These are phyloP conservation scores for Typhlomys cinereus DNA, from an alignment of 2,113 vertebrate genomes.

Conservation along the genomic window DNA sequence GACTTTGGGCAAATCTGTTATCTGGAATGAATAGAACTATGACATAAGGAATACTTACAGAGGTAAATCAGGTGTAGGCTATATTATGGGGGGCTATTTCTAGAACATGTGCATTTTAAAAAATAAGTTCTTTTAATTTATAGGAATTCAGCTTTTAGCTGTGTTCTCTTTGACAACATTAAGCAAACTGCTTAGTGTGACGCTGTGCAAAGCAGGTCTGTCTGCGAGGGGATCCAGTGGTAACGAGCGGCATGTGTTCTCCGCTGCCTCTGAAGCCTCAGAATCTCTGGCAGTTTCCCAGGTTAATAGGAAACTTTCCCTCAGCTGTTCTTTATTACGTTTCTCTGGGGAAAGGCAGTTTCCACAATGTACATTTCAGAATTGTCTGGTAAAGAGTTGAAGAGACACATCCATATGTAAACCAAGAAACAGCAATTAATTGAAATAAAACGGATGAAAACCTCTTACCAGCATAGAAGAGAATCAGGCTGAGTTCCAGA, in stretches of 20 bases:
- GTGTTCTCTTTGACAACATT: not conserved
- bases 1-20: slow-evolving; percentile 4
- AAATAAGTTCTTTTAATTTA: not conserved
- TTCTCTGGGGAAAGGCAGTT: slow-evolving; percentile 18
- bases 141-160: not conserved
- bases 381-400: slow-evolving; percentile 13
- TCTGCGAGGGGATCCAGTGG: not conserved
- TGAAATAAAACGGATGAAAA: slow-evolving; percentile 37
- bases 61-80: not conserved
- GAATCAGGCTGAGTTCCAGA: slow-evolving; percentile 76
- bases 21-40: slow-evolving; percentile 1
- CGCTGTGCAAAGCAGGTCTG: not conserved
- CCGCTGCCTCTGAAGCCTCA: not conserved
- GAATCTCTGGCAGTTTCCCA: not conserved
- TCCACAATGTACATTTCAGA: slow-evolving; percentile 17
- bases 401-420: not conserved
- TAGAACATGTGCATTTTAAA: not conserved
- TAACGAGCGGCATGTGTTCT: not conserved
- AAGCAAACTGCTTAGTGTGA: not conserved
- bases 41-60: not conserved
- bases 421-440: not conserved
- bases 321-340: not conserved
- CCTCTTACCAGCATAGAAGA: slow-evolving; percentile 81
- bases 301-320: not conserved
- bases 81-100: not conserved